A percentile compares a stretch with the other conserved stretches of the same genome.
phyloP scores from a whole-genome alignment of 1,140 invertebrate genomes.

The Procambarus clarkii region DNA sequence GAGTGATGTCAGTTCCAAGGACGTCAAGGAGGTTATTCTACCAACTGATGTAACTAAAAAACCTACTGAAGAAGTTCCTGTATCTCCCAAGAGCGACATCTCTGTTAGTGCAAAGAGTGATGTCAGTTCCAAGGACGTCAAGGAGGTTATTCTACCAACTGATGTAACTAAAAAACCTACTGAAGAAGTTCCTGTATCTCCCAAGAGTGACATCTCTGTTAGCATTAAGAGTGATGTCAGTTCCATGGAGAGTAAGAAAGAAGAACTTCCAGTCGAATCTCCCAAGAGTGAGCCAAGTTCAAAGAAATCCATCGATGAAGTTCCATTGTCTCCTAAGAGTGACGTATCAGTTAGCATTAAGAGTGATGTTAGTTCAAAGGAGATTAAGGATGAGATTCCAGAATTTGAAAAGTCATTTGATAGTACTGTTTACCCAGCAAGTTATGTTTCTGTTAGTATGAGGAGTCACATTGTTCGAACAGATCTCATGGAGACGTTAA shows the following conservation, averaged over 20 bases:
- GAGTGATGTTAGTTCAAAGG: conserved; percentile 38
- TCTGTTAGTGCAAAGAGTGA: conserved; percentile 4
- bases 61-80: no score
- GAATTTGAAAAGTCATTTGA: background rate
- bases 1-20: no score
- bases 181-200: no score
- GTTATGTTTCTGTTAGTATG: conserved; percentile 12
- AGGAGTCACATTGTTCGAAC: background rate
- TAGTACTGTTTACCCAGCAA: conserved; percentile 4
- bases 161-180: no score
- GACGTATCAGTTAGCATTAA: conserved; percentile 18
- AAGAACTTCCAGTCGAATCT: conserved; percentile 7
- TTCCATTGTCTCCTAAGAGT: conserved; percentile 34
- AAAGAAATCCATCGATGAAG: conserved; percentile 26
- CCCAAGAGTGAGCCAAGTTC: conserved; percentile 32
- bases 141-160: no score
- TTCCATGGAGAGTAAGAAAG: background rate
- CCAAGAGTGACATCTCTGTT: no score
- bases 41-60: no score
- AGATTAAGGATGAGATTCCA: background rate
- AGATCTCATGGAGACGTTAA: background rate
- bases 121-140: background rate
- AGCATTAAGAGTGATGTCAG: conserved; percentile 33
- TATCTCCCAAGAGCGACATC: no score
- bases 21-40: no score